These are phyloP conservation scores for Mimachlamys varia DNA, from an alignment of 2,888 invertebrate genomes.

Conservation along the genomic window DNA sequence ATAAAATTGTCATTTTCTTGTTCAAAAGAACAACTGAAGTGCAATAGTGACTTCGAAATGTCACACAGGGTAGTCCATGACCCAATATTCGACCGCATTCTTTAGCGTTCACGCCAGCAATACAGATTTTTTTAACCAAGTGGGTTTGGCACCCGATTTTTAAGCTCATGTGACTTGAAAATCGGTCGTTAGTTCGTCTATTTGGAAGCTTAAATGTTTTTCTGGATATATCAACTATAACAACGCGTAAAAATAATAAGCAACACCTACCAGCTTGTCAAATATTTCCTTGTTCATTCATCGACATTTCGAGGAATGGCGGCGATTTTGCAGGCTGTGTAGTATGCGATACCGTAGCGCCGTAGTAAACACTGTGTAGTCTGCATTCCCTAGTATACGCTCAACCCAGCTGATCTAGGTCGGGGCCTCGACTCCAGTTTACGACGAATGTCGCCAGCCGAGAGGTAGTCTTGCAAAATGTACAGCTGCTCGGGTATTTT, in stretches of 20 bases:
- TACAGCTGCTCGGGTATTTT: background rate
- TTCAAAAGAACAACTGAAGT: background rate
- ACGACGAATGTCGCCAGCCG: slow-evolving; percentile 18
- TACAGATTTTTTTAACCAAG: background rate
- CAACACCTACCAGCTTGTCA: slow-evolving; percentile 1
- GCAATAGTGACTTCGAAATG: background rate
- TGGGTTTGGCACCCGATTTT: background rate
- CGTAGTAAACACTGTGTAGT: slow-evolving; percentile 27
- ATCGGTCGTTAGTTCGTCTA: background rate
- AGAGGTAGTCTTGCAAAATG: background rate
- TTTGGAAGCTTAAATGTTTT: background rate
- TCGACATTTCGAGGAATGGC: slow-evolving; percentile 36
- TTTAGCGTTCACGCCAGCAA: slow-evolving; percentile 26
- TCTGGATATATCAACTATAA: background rate
- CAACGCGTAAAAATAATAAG: background rate
- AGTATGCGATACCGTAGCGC: slow-evolving; percentile 26
- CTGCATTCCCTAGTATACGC: slow-evolving; percentile 36
- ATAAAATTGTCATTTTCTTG: background rate
- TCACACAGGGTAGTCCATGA: background rate
- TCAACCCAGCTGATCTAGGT: slow-evolving; percentile 28
- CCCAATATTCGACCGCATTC: slow-evolving; percentile 27
- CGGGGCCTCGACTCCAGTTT: background rate
- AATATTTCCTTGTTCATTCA: slow-evolving; percentile 26
- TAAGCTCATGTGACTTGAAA: background rate
- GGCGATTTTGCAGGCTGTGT: slow-evolving; percentile 17